A percentile compares a stretch with the other conserved stretches of the same genome.
Evolutionary conservation across 1,140 invertebrate species (phyloP).

Genomic region (Drosophila parvula): DNA sequence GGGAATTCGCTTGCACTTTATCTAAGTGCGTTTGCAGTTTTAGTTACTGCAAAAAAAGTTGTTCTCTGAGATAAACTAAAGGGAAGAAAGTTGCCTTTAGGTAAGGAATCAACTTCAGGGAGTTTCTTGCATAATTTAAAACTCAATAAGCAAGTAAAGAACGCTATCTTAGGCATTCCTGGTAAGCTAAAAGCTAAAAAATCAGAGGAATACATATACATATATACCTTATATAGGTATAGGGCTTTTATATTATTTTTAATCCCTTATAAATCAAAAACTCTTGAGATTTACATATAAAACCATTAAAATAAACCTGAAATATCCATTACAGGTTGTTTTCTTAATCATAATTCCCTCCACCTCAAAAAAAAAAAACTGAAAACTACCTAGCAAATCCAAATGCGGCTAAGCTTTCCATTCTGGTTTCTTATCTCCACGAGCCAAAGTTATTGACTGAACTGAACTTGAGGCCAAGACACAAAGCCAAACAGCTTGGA

Average conservation of each 20-base stretch:
- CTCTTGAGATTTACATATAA: neutral
- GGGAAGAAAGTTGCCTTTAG: neutral
- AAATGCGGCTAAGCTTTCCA: slow-evolving; percentile 38
- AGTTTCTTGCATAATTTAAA: neutral
- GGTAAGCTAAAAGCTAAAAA: neutral
- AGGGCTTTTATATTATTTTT: neutral
- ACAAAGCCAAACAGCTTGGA: slow-evolving; percentile 68
- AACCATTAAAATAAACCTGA: slow-evolving; percentile 1
- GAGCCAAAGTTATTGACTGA: slow-evolving; percentile 20
- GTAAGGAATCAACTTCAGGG: neutral
- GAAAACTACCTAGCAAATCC: slow-evolving; percentile 28
- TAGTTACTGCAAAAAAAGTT: neutral
- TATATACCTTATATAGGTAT: too few relatives aligned
- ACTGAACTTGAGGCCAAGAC: slow-evolving; percentile 25
- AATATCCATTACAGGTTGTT: slow-evolving; percentile 11
- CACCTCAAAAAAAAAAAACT: slow-evolving; percentile 6
- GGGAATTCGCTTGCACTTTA: slow-evolving; percentile 12
- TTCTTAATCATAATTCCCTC: slow-evolving; percentile 26
- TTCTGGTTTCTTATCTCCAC: slow-evolving; percentile 32
- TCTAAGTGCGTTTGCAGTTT: slow-evolving; percentile 14
- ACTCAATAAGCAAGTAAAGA: neutral
- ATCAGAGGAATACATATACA: neutral
- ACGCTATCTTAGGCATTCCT: neutral
- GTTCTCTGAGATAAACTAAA: neutral
- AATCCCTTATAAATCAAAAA: neutral